Evolutionary conservation across 2,888 invertebrate genomes (phyloP).

Genomic region (Hipparchia semele): DNA sequence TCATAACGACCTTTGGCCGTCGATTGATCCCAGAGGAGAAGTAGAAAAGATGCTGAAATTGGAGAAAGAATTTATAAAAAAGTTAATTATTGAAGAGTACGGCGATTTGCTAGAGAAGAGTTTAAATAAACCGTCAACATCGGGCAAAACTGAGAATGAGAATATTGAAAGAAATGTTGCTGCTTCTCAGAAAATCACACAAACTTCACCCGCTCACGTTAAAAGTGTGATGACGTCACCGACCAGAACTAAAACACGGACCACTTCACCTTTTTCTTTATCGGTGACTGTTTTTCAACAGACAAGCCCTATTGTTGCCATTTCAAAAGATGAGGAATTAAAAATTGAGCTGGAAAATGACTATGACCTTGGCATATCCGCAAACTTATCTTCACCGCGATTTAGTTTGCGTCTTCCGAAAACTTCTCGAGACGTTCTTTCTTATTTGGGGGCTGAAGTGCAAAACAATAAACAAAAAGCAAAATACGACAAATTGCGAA

Average conservation of each 20-base stretch:
- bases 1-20: slow-evolving; percentile 69
- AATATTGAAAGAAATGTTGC: slow-evolving; percentile 54
- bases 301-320: slow-evolving; percentile 61
- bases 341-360: slow-evolving; percentile 50
- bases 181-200: slow-evolving; percentile 70
- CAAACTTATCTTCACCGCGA: slow-evolving; percentile 72
- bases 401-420: slow-evolving; percentile 71
- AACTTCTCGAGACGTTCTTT: slow-evolving; percentile 62
- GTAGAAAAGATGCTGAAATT: slow-evolving; percentile 68
- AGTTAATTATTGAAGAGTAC: slow-evolving; percentile 71
- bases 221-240: slow-evolving; percentile 78
- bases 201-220: slow-evolving; percentile 74
- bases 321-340: slow-evolving; percentile 50
- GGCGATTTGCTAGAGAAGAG: slow-evolving; percentile 68
- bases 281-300: slow-evolving; percentile 60
- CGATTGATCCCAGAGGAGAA: slow-evolving; percentile 64
- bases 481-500: slow-evolving; percentile 43
- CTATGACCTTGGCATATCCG: slow-evolving; percentile 63
- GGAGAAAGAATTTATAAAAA: slow-evolving; percentile 75
- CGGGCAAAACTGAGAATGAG: slow-evolving; percentile 47
- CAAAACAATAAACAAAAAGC: not conserved
- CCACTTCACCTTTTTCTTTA: slow-evolving; percentile 68
- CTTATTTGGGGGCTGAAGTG: slow-evolving; percentile 53
- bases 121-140: slow-evolving; percentile 67
- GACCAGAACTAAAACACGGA: slow-evolving; percentile 67